Conservation (phyloP, 92 coral and sea anemone genomes). For the Parazoanthus darwini region DNA sequence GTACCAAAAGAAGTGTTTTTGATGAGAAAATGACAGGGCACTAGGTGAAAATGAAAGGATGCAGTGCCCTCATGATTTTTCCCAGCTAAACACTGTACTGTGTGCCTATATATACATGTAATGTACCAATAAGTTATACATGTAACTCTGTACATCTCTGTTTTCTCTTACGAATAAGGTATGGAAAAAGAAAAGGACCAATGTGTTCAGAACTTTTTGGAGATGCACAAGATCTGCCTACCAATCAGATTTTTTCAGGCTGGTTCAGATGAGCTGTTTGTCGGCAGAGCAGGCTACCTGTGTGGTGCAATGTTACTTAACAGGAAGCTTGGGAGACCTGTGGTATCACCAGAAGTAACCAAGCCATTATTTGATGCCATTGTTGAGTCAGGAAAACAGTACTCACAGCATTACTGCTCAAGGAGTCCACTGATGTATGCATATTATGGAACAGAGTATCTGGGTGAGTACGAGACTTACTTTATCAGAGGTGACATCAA, state of each 20-base stretch:
- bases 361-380: constrained; percentile 76
- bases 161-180: constrained; percentile 46
- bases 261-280: constrained; percentile 89
- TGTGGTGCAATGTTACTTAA: constrained; percentile 79
- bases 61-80: too few relatives aligned
- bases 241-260: constrained; percentile 68
- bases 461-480: constrained; percentile 48
- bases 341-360: constrained; percentile 70
- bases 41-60: too few relatives aligned
- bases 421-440: constrained; percentile 86
- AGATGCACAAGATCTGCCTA: constrained; percentile 75
- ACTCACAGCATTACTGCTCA: constrained; percentile 65
- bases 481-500: too few relatives aligned
- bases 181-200: constrained; percentile 64
- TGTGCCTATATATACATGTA: too few relatives aligned
- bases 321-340: constrained; percentile 64
- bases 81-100: too few relatives aligned
- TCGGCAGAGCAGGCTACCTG: constrained; percentile 93
- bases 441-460: constrained; percentile 81
- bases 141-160: not conserved
- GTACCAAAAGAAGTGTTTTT: too few relatives aligned
- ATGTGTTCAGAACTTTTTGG: constrained; percentile 64
- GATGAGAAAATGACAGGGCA: too few relatives aligned
- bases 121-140: too few relatives aligned
- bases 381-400: constrained; percentile 71